Evolutionary conservation across 2,888 invertebrate genomes (phyloP).

Genomic region (Opisthograptis luteolata): DNA sequence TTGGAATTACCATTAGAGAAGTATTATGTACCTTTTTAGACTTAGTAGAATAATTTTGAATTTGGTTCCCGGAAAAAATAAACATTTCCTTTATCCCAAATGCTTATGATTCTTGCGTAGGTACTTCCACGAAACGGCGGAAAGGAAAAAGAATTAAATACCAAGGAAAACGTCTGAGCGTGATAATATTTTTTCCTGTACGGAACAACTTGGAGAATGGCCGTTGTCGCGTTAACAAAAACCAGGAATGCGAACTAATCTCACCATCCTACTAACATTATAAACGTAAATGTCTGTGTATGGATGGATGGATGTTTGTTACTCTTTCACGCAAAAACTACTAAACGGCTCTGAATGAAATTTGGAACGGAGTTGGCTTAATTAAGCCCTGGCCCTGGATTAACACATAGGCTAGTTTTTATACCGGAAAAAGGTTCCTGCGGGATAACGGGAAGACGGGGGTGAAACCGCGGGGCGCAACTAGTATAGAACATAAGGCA

Average conservation of each 20-base stretch:
- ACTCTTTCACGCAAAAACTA: no score
- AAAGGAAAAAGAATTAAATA: constrained; percentile 11
- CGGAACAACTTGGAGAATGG: constrained; percentile 15
- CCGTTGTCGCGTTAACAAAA: constrained; percentile 7
- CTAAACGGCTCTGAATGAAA: no score
- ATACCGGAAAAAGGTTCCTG: no score
- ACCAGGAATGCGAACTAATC: constrained; percentile 18
- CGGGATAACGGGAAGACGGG: no score
- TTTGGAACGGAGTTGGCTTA: no score
- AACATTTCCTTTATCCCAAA: constrained; percentile 20
- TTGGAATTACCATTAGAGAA: not conserved
- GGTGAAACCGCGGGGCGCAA: no score
- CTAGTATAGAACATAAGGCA: no score
- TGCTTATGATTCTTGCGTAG: constrained; percentile 19
- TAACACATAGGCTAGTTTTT: no score
- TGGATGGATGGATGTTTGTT: no score
- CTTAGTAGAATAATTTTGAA: constrained; percentile 14
- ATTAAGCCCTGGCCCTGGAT: no score
- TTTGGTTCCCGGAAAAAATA: constrained; percentile 23
- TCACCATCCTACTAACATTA: not conserved
- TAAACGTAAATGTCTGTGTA: no score
- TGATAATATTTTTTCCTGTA: constrained; percentile 23
- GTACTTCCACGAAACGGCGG: constrained; percentile 14
- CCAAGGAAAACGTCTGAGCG: constrained; percentile 14
- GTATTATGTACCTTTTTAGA: no score